Evolutionary conservation across 92 coral and sea anemone genomes (phyloP).

Genomic region (Epizoanthus scotinus): DNA sequence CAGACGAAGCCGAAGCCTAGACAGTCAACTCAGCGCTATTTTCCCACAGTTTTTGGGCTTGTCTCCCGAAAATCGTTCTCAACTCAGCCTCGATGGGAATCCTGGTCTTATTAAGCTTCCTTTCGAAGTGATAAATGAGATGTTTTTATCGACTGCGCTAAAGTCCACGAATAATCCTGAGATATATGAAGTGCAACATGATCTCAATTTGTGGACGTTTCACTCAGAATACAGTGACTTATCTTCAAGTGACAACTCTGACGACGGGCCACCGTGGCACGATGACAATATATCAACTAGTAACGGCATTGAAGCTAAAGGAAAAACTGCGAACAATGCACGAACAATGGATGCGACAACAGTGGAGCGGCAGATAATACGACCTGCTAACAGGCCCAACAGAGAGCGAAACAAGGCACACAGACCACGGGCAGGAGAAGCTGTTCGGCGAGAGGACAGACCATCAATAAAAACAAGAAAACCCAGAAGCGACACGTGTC

Average conservation of each 20-base stretch:
- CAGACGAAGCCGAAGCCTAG: conserved; percentile 17
- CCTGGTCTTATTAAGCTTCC: not conserved
- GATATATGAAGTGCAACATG: not conserved
- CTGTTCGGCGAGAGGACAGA: too few relatives aligned
- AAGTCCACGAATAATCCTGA: not conserved
- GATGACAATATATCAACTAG: too few relatives aligned
- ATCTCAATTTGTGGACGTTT: not conserved
- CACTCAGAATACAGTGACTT: not conserved
- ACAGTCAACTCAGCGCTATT: not conserved
- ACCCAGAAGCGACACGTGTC: too few relatives aligned
- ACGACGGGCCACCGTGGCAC: too few relatives aligned
- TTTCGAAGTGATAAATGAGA: not conserved
- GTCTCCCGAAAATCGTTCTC: not conserved
- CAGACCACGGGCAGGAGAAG: too few relatives aligned
- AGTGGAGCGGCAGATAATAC: too few relatives aligned
- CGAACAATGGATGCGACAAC: too few relatives aligned
- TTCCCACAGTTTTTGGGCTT: not conserved
- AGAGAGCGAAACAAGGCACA: too few relatives aligned
- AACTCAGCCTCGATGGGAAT: not conserved
- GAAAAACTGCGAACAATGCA: too few relatives aligned
- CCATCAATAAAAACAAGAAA: too few relatives aligned
- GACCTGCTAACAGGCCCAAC: too few relatives aligned
- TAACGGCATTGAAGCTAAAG: too few relatives aligned
- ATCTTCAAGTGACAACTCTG: not conserved
- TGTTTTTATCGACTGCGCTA: not conserved